A percentile compares a stretch with the other conserved stretches of the same genome.
These are phyloP conservation scores for Tragelaphus eurycerus DNA, from an alignment of 2,797 vertebrate species.

Conservation along the genomic window DNA sequence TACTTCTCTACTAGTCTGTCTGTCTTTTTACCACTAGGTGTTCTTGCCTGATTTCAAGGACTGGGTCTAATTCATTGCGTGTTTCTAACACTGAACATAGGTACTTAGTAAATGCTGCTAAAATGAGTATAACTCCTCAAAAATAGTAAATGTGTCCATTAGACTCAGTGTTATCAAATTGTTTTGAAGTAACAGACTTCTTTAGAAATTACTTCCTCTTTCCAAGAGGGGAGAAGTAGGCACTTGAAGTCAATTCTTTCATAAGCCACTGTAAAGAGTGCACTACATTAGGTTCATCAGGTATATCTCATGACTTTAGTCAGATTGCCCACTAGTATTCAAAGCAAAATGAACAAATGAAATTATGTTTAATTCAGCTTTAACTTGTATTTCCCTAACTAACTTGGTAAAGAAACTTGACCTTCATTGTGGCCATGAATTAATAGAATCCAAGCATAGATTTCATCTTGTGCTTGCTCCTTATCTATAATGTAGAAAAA, in stretches of 20 bases:
- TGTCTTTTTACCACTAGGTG: background rate
- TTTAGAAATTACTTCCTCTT: slow-evolving; percentile 1
- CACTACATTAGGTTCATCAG: background rate
- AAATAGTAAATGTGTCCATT: background rate
- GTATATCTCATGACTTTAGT: background rate
- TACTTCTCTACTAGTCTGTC: background rate
- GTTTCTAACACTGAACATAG: background rate
- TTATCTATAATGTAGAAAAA: background rate
- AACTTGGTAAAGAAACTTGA: background rate
- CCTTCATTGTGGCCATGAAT: background rate
- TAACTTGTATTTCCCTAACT: background rate
- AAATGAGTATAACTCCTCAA: background rate
- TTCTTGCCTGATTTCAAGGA: background rate
- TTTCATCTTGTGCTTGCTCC: background rate
- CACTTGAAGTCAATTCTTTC: background rate
- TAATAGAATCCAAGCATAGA: background rate
- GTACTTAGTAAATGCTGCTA: background rate
- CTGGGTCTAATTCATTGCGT: background rate
- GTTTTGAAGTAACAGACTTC: background rate
- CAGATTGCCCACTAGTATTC: background rate
- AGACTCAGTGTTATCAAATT: background rate
- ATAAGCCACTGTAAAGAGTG: background rate
- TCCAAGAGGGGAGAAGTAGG: background rate
- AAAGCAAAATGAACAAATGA: background rate
- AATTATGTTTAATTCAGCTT: slow-evolving; percentile 14